Evolutionary conservation across 2,797 vertebrate species (phyloP).

Genomic region (Antennarius maculatus): DNA sequence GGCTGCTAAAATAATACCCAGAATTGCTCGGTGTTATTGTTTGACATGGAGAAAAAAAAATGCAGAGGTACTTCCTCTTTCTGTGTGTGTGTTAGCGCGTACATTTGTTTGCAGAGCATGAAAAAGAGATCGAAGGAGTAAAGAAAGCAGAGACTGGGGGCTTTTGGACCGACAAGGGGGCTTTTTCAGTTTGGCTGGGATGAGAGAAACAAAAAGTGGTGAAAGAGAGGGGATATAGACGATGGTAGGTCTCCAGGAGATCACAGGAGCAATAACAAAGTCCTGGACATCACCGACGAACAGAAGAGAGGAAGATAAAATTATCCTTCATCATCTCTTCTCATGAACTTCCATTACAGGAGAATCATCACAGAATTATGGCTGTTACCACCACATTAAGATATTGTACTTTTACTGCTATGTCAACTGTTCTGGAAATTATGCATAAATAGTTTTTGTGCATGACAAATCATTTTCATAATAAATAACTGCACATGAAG

Average conservation of each 20-base stretch:
- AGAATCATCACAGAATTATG: not conserved
- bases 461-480: not conserved
- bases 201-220: slow-evolving; percentile 60
- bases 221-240: slow-evolving; percentile 55
- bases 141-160: slow-evolving; percentile 44
- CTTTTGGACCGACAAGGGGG: slow-evolving; percentile 28
- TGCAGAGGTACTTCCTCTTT: slow-evolving; percentile 79
- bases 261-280: slow-evolving; percentile 27
- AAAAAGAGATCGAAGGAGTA: slow-evolving; percentile 47
- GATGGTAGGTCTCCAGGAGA: slow-evolving; percentile 47
- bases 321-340: slow-evolving; percentile 22
- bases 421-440: too few species aligned
- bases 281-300: slow-evolving; percentile 16
- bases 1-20: slow-evolving; percentile 84
- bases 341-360: too few species aligned
- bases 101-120: slow-evolving; percentile 44
- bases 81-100: not conserved
- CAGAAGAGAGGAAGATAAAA: slow-evolving; percentile 1
- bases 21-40: slow-evolving; percentile 83
- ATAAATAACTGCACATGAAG: too few species aligned
- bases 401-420: too few species aligned
- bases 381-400: too few species aligned
- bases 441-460: too few species aligned
- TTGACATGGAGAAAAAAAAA: slow-evolving; percentile 63
- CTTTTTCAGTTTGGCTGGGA: slow-evolving; percentile 38